Evolutionary conservation across 2,797 vertebrate genomes (phyloP), one percentile per base, ranked within the genome.

Genomic region (Microctenopoma lineatum): DNA sequence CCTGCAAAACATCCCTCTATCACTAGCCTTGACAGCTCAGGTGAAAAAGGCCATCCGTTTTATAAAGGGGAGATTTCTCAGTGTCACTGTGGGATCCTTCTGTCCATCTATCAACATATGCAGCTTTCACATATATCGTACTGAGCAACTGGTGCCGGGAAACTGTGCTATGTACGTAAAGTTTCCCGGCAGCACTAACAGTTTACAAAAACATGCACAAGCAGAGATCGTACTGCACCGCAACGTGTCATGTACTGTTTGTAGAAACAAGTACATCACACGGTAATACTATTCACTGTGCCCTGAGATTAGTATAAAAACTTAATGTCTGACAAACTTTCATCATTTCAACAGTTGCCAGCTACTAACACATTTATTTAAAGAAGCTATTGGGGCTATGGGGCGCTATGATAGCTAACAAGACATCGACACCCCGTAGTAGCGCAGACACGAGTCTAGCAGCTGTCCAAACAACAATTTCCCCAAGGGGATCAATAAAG

Each of bases 1-100:
- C 54, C 61, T 65, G 32, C 57, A 73, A 59, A 81, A 45, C 65
- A 78, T 62, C 61, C 18, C 36, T 80, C 59, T 56, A 38, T 81
- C 81, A 57, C 12, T 41, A 29, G 44, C 46, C 15, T 47, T 75
- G 74, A 75, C 70, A 74, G 68, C 66, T 75, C 79, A 74, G 74
- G 56, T 78, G 67, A 68, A 76, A 75, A 68, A 64, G 54, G 74
- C 63, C 27, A 62, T 70, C 46, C 51, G 7, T 53, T 66, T 58
- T 13, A 12, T 18, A 42, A 18, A 41, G 32, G 51, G 48, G 1
- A 46, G 9, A 12, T 42, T 59, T 52, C 29, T 57, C 15, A 54
- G 18, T 36, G 59, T 47, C n/a, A 42, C 12, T 2, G 1, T 46
- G 21, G n/a, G 21, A 44, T 42, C 36, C 29, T 44, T 45, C 21